phyloP scores from a whole-genome alignment of 1,140 invertebrate genomes.

The Brachionus calyciflorus region DNA sequence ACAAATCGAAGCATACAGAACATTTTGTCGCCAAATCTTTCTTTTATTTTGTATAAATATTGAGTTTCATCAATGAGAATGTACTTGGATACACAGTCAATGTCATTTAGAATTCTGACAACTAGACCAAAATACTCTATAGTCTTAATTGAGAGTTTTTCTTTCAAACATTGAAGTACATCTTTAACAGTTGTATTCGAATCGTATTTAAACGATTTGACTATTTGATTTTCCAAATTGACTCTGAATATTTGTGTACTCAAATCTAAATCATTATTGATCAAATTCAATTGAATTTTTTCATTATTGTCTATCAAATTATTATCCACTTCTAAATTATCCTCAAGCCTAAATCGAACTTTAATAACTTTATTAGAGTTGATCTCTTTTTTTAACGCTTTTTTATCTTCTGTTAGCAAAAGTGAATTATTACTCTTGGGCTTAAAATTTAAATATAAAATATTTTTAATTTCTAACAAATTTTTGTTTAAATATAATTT shows the following conservation, averaged over 20 bases:
- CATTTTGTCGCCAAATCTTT: slow-evolving; percentile 74
- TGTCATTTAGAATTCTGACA: slow-evolving; percentile 73
- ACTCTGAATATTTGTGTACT: slow-evolving; percentile 73
- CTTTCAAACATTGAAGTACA: slow-evolving; percentile 76
- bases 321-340: not conserved
- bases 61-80: slow-evolving; percentile 73
- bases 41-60: slow-evolving; percentile 33
- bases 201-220: slow-evolving; percentile 93
- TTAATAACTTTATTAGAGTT: slow-evolving; percentile 63
- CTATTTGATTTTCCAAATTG: slow-evolving; percentile 88
- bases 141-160: slow-evolving; percentile 76
- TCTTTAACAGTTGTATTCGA: slow-evolving; percentile 77
- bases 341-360: slow-evolving; percentile 32
- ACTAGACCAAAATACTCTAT: slow-evolving; percentile 81
- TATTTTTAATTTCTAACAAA: slow-evolving; percentile 73
- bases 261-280: slow-evolving; percentile 67
- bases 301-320: too few species aligned
- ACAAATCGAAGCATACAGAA: slow-evolving; percentile 81
- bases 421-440: slow-evolving; percentile 71
- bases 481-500: slow-evolving; percentile 64
- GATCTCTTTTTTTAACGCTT: slow-evolving; percentile 73
- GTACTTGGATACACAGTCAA: slow-evolving; percentile 74
- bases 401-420: slow-evolving; percentile 77
- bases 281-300: slow-evolving; percentile 63
- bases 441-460: slow-evolving; percentile 70